Evolutionary conservation across 2,113 vertebrate genomes (phyloP).

Genomic region (Typhlomys cinereus): DNA sequence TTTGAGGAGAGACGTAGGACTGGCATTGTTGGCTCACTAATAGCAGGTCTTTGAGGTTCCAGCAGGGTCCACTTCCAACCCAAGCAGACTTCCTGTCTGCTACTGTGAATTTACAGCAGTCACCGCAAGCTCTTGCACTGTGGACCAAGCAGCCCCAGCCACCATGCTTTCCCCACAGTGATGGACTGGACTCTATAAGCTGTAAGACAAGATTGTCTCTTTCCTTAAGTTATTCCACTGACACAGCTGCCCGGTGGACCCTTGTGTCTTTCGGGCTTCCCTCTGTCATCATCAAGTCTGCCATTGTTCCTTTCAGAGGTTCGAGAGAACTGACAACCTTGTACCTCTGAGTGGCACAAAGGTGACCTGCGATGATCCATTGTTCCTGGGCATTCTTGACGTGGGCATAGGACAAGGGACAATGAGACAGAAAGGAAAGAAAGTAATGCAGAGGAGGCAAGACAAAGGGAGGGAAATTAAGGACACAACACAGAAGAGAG

Average conservation of each 20-base stretch:
- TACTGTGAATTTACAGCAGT: background rate
- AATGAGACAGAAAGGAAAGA: background rate
- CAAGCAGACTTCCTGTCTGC: background rate
- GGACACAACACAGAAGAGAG: background rate
- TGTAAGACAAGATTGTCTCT: background rate
- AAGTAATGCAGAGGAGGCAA: background rate
- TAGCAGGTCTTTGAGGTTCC: background rate
- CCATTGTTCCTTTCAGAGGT: background rate
- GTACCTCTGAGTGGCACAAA: background rate
- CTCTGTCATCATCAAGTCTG: background rate
- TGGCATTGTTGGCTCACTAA: background rate
- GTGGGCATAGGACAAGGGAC: background rate
- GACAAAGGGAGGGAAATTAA: background rate
- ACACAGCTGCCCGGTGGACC: background rate
- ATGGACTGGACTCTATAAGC: background rate
- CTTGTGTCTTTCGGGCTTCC: background rate
- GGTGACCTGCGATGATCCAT: background rate
- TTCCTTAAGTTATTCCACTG: background rate
- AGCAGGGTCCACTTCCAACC: background rate
- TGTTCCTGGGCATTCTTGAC: background rate
- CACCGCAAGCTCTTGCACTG: background rate
- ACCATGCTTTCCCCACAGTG: background rate
- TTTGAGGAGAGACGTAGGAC: background rate
- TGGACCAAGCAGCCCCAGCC: background rate
- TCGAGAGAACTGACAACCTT: background rate